Evolutionary conservation across 2,888 invertebrate genomes (phyloP).

Genomic region (Caenorhabditis macrosperma): DNA sequence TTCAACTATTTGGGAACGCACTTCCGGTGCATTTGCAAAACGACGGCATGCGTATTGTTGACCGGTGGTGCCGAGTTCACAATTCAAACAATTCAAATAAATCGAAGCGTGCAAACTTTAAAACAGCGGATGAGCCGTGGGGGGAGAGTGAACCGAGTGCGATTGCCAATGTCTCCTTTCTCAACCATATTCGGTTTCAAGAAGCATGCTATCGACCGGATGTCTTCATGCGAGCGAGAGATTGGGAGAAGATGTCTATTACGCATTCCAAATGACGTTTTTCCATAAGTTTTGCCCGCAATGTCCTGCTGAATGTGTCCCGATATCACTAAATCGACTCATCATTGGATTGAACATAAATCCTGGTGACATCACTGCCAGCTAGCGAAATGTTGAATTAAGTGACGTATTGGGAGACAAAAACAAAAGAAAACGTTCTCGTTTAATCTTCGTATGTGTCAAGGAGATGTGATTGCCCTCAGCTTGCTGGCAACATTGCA

Average conservation of each 20-base stretch:
- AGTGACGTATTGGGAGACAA: not conserved
- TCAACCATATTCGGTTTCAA: slow-evolving; percentile 60
- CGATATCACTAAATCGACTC: slow-evolving; percentile 39
- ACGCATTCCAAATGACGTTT: slow-evolving; percentile 46
- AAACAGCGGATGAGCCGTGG: not conserved
- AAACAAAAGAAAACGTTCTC: not conserved
- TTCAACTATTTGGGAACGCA: not conserved
- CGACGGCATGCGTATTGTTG: slow-evolving; percentile 13
- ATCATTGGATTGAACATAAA: slow-evolving; percentile 19
- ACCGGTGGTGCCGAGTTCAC: slow-evolving; percentile 11
- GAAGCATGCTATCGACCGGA: slow-evolving; percentile 37
- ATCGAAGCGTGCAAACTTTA: slow-evolving; percentile 39
- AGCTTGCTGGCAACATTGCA: not conserved
- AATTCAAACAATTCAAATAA: slow-evolving; percentile 31
- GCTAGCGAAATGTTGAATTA: not conserved
- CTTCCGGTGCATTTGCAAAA: slow-evolving; percentile 38
- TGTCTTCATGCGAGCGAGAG: slow-evolving; percentile 45
- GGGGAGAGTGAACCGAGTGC: slow-evolving; percentile 11
- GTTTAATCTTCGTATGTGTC: not conserved
- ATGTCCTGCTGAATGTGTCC: slow-evolving; percentile 28
- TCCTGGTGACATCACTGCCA: slow-evolving; percentile 9
- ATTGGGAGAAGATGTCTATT: slow-evolving; percentile 47
- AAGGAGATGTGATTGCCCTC: not conserved
- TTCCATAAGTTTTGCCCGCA: slow-evolving; percentile 35
- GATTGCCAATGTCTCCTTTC: slow-evolving; percentile 46